Base-by-base conservation (phyloP, 2,797 vertebrate genomes). In the Bovichtus variegatus region DNA sequence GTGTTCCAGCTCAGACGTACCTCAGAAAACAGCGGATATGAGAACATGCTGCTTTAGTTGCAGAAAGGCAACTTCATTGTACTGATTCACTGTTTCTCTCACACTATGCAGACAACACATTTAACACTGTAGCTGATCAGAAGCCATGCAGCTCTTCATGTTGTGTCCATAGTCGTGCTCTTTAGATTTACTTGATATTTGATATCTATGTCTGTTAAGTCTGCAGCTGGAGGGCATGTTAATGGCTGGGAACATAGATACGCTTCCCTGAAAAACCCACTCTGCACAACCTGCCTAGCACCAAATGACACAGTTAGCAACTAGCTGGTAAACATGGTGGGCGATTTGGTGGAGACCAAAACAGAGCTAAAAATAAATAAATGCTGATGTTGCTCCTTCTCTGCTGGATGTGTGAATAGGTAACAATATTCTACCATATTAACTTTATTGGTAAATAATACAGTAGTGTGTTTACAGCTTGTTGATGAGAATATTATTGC, bases 1-100 rank as follows among this genome's bases (percentile, higher is more conserved):
- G 57, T 79, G 69, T 55, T 72, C 19, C 34, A 41, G 36, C 57
- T 78, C 71, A 74, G 70, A 67, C 41, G 44, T 9, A 61, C 29
- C 41, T 15, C 18, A 57, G 65, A 46, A 76, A 34, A 58, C 15
- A 10, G 63, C 3, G 11, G 51, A 81, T 78, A 67, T 74, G 66
- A 83, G 59, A 83, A 77, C 74, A 38, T 46, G 41, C 43, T 44
- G 58, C 58, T 51, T 74, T 53, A 43, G 58, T 40, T 23, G 58
- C 18, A 82, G 47, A 40, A 21, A 59, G 43, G 18, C 12, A 6
- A 61, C 61, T 82, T 71, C 41, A 27, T 81, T 74, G 16, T 67
- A 62, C 60, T 25, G 54, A 72, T 71, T 71, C 54, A 70, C 25
- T 63, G 19, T 51, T 72, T 78, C 43, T 61, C 15, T 67, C 47